Percentiles rank a stretch among this genome's conserved stretches.
phyloP scores from a whole-genome alignment of 2,797 vertebrate genomes.

The Menidia menidia region DNA sequence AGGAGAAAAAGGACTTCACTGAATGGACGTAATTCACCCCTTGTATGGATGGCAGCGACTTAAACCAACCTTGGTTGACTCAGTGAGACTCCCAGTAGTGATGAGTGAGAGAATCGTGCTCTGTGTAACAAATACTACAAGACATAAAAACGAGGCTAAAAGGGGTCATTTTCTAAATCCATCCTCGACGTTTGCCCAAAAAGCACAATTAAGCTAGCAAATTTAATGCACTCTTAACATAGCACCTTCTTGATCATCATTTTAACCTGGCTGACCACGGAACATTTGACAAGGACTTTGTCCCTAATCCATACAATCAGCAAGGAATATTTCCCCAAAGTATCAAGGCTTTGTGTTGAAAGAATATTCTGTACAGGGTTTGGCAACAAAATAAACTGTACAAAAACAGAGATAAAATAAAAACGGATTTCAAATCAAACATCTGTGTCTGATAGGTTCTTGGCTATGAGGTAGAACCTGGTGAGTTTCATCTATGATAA shows the following conservation, averaged over 20 bases:
- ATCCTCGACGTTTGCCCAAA: conserved; percentile 53
- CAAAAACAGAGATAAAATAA: conserved; percentile 31
- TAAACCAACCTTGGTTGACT: conserved; percentile 54
- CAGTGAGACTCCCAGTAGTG: conserved; percentile 69
- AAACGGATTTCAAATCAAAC: conserved; percentile 69
- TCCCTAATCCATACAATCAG: conserved; percentile 78
- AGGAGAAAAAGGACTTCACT: conserved; percentile 62
- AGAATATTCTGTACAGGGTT: conserved; percentile 75
- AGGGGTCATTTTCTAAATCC: conserved; percentile 60
- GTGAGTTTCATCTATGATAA: conserved; percentile 79
- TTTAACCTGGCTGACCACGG: conserved; percentile 73
- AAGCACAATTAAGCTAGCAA: conserved; percentile 68
- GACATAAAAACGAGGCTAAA: conserved; percentile 54
- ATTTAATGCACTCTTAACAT: conserved; percentile 66
- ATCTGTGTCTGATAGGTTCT: conserved; percentile 83
- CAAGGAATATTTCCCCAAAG: conserved; percentile 80
- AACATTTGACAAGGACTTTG: conserved; percentile 68
- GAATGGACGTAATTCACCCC: conserved; percentile 58
- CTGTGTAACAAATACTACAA: conserved; percentile 46
- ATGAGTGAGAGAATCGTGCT: conserved; percentile 62
- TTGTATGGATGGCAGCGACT: conserved; percentile 58
- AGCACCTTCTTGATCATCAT: conserved; percentile 76
- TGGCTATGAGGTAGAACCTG: conserved; percentile 89
- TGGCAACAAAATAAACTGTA: conserved; percentile 76
- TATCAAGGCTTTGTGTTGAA: conserved; percentile 83